phyloP scores from a whole-genome alignment of 1,140 invertebrate species.

The Pachyrhynchus sulphureomaculatus region DNA sequence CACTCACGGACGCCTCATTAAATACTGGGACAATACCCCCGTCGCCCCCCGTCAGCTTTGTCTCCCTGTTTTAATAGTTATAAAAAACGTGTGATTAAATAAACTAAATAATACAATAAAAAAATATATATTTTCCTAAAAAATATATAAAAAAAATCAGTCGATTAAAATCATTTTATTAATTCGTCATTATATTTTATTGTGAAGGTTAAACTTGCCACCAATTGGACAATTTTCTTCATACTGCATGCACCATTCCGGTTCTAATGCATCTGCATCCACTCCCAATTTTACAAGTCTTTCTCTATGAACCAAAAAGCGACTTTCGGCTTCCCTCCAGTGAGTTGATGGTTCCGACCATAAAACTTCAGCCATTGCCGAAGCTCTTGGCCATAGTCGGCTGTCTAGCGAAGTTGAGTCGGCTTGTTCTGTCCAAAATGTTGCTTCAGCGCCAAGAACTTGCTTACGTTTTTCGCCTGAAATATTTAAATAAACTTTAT shows the following conservation, averaged over 20 bases:
- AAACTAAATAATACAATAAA: no score
- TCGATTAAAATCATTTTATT: neutral
- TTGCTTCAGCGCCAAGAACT: conserved; percentile 69
- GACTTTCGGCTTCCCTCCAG: conserved; percentile 66
- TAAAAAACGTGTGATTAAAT: no score
- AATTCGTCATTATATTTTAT: neutral
- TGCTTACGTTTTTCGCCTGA: conserved; percentile 35
- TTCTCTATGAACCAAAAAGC: conserved; percentile 70
- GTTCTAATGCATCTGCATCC: conserved; percentile 68
- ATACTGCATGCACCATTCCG: conserved; percentile 81
- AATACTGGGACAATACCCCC: no score
- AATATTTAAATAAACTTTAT: conserved; percentile 7
- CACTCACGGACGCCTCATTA: no score
- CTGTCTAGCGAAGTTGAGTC: conserved; percentile 66
- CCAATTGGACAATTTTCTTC: conserved; percentile 64
- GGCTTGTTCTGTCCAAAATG: conserved; percentile 80
- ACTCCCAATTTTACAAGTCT: conserved; percentile 68
- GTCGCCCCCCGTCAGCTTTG: no score
- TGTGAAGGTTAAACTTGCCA: conserved; percentile 37
- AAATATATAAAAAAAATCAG: neutral
- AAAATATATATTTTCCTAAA: neutral
- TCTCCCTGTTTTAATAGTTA: no score
- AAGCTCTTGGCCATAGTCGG: conserved; percentile 75
- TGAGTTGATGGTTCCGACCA: conserved; percentile 67
- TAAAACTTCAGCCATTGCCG: conserved; percentile 77